These are phyloP conservation scores for Odontomyia ornata DNA, from an alignment of 2,888 invertebrate genomes.

Conservation along the genomic window DNA sequence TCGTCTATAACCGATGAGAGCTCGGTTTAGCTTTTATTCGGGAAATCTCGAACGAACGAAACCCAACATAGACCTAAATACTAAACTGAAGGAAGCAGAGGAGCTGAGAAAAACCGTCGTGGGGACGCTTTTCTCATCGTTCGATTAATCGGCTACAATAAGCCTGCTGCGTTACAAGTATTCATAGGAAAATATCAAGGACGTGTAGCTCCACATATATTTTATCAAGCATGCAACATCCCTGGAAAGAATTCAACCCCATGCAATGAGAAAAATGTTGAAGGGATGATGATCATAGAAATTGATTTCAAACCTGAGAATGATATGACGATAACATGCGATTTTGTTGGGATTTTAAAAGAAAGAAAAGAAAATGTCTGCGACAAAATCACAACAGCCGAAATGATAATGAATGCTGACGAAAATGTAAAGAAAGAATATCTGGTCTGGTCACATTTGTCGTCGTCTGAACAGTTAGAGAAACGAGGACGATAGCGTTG, in stretches of 20 bases:
- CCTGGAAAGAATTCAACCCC: slow-evolving; percentile 96
- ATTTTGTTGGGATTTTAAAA: slow-evolving; percentile 96
- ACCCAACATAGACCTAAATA: slow-evolving; percentile 94
- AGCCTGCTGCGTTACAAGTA: slow-evolving; percentile 86
- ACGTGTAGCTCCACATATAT: slow-evolving; percentile 92
- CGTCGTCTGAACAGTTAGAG: too few species aligned
- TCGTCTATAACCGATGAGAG: too few species aligned
- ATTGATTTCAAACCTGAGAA: slow-evolving; percentile 88
- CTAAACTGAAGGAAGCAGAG: slow-evolving; percentile 95
- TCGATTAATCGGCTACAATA: slow-evolving; percentile 86
- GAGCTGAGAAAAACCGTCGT: slow-evolving; percentile 92
- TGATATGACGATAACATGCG: slow-evolving; percentile 92
- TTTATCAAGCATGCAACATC: slow-evolving; percentile 96
- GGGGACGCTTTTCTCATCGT: slow-evolving; percentile 93
- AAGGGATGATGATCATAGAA: slow-evolving; percentile 95
- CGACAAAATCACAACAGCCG: too few species aligned
- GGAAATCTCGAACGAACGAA: too few species aligned
- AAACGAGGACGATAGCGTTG: slow-evolving; percentile 40
- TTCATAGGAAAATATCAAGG: slow-evolving; percentile 94
- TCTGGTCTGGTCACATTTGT: too few species aligned
- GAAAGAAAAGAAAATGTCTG: slow-evolving; percentile 61
- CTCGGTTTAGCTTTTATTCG: too few species aligned
- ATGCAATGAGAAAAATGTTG: slow-evolving; percentile 87
- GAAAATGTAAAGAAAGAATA: too few species aligned
- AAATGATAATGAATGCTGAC: too few species aligned